These are phyloP conservation scores for Jacana jacana DNA, from an alignment of 2,113 vertebrate species.

Conservation along the genomic window DNA sequence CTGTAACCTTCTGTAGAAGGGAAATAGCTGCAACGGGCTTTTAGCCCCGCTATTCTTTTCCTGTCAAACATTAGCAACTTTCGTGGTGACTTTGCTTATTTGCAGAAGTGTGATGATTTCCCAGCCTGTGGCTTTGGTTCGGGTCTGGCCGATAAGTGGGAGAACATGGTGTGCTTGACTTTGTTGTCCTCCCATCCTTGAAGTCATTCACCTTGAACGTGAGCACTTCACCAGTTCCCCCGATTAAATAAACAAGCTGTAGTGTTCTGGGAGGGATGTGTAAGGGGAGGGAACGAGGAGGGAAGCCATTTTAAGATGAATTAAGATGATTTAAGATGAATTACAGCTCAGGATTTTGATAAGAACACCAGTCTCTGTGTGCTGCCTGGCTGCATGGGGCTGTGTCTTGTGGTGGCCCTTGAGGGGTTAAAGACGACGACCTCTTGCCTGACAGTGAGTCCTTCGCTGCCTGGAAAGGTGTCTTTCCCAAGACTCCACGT, in stretches of 20 bases:
- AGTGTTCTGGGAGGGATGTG: not conserved
- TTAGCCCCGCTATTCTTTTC: not conserved
- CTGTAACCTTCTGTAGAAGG: not conserved
- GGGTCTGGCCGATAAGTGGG: not conserved
- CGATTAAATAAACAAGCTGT: slow-evolving; percentile 29
- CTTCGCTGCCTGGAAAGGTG: not conserved
- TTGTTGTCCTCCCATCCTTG: not conserved
- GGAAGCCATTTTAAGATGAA: slow-evolving; percentile 5
- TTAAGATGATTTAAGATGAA: not conserved
- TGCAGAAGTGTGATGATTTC: not conserved
- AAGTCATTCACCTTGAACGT: slow-evolving; percentile 17
- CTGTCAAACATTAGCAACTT: not conserved
- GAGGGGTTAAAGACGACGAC: not conserved
- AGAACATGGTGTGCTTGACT: not conserved
- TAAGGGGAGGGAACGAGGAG: not conserved
- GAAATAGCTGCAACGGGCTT: not conserved
- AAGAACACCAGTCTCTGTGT: not conserved
- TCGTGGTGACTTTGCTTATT: not conserved
- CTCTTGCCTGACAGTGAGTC: not conserved
- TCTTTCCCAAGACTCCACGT: not conserved
- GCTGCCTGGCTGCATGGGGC: not conserved
- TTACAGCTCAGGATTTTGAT: slow-evolving; percentile 35
- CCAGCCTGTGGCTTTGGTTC: not conserved
- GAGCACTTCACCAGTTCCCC: not conserved
- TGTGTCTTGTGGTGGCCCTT: not conserved